Evolutionary conservation across 2,888 invertebrate species (phyloP).

Genomic region (Nymphalis urticae): DNA sequence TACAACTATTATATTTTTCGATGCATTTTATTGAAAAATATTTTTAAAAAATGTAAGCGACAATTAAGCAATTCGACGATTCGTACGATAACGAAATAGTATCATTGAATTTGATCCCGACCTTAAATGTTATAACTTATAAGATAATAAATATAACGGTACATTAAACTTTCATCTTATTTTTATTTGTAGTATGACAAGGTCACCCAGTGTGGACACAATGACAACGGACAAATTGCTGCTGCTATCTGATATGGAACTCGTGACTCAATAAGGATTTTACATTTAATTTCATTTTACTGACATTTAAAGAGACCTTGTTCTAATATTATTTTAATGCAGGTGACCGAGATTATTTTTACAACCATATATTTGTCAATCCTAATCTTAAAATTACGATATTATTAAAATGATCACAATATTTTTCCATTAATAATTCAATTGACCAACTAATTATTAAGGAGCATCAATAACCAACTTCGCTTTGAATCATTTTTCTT

Average conservation of each 20-base stretch:
- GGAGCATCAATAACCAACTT: background rate
- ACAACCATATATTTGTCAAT: background rate
- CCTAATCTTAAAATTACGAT: background rate
- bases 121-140: slow-evolving; percentile 12
- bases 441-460: background rate
- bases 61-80: too few species aligned
- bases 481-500: background rate
- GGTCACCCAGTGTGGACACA: slow-evolving; percentile 57
- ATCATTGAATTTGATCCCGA: too few species aligned
- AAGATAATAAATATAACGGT: slow-evolving; percentile 39
- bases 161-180: slow-evolving; percentile 25
- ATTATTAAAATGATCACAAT: too few species aligned
- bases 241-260: slow-evolving; percentile 69
- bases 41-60: too few species aligned
- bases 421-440: too few species aligned
- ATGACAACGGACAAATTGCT: slow-evolving; percentile 66
- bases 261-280: slow-evolving; percentile 71
- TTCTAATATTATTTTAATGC: slow-evolving; percentile 48
- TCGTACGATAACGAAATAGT: too few species aligned
- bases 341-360: slow-evolving; percentile 1
- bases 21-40: too few species aligned
- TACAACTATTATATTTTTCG: too few species aligned
- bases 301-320: slow-evolving; percentile 70
- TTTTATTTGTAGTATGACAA: slow-evolving; percentile 48
- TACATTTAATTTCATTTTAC: slow-evolving; percentile 58